Evolutionary conservation across 2,888 invertebrate species (phyloP), one percentile per base, ranked within the genome.

Genomic region (Dasysyrphus tricinctus): DNA sequence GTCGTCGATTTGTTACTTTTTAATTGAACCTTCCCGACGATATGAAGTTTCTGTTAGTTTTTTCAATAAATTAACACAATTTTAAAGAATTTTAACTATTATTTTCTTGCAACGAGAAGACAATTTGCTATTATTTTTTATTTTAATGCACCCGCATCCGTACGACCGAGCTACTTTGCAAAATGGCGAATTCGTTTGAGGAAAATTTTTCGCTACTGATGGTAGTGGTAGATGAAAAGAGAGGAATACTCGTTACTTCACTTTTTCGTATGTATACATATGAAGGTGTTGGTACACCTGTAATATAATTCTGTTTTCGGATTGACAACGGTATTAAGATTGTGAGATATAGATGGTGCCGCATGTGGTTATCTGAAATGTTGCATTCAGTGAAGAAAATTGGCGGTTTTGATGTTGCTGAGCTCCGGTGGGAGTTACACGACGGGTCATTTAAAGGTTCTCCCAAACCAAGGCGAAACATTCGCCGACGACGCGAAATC

Each of bases 151-250:
- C 88, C 88, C 88, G 88, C 88, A 88, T 80, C 88, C 88, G 88
- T 61, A 88, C 89, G 84, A 88, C 82, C 89, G 88, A 89, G 85
- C 89, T 89, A 88, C 89, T 89, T 88, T 83, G 89, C 89, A 89
- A 89, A 89, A 89, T 89, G 89, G 89, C 89, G 89, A 89, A 88
- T 77, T 61, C 73, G 75, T 80, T 65, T 85, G 85, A 88, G 77
- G 88, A 88, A 88, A 87, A 83, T 83, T 82, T 81, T 87, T 59
- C 72, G 77, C 63, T 44, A 19, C 61, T 61, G 8, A 14, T 61
- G 24, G 61, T 49, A 8, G 83, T 61, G 24, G 61, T 49, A 9
- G 87, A 75, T 69, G 75, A 83, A 87, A 87, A 83, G 83, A 87
- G 87, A 87, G 61, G 54, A 78, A 80, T 61, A 81, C 39, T 77